Base-by-base conservation (phyloP, 2,113 vertebrate genomes). In the Stigmatopora argus region DNA sequence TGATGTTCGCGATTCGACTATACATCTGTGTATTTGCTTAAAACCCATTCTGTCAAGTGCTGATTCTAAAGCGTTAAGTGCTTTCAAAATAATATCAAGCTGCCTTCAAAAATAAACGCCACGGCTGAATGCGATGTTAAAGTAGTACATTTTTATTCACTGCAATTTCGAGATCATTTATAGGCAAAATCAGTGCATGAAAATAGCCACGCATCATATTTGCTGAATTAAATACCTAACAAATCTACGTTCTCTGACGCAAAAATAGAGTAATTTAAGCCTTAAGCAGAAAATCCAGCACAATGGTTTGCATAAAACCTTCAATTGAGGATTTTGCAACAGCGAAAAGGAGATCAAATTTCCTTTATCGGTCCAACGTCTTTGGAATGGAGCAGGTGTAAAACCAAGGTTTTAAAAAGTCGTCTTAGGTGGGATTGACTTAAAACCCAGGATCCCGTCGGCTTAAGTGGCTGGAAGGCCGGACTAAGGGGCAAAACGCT, bases 381-480 rank as follows among this genome's bases (percentile, higher is more conserved):
- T 59, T 60, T 67, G 55, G 58, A 64, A 47, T 56, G 7, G 55
- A 73, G 80, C 76, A 75, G 77, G 80, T 84, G 73, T 76, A 78
- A 75, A 83, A 55, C 48, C 18, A 55, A 49, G 35, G 59, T 38
- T 7, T 78, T 59, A 77, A 66, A 62, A 70, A 70, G 55, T 56
- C 58, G 64, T 75, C 77, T 85, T 78, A 81, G 47, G 74, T 17
- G 74, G 70, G 72, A 72, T 76, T 75, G 80, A 78, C 74, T 73
- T 73, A 61, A 65, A 31, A 73, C 34, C 19, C 44, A 83, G 65
- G 82, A 89, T 89, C 89, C 87, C 89, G 91, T 81, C 88, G 31
- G 73, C 85, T 87, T 80, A 89, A 90, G 90, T 86, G 48, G 85
- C 85, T 80, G 71, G 89, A 84, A 86, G 90, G 89, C 86, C 92